These are phyloP conservation scores for Celastrina argiolus DNA, from an alignment of 2,888 invertebrate genomes.

Conservation along the genomic window DNA sequence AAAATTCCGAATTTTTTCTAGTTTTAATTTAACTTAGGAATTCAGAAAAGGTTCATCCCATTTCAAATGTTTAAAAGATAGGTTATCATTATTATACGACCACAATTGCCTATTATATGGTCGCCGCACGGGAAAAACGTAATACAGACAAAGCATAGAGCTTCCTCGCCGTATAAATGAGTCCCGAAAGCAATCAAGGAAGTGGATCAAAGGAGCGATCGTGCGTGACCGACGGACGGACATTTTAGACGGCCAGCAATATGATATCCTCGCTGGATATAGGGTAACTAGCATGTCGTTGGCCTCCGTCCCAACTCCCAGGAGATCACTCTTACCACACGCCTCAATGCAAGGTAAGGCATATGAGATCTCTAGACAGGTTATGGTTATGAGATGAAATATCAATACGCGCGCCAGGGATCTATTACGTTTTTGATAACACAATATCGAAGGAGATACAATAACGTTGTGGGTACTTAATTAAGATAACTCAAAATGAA, in stretches of 20 bases:
- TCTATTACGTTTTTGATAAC: slow-evolving; percentile 5
- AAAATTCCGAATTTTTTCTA: too few relatives aligned
- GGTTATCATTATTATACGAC: neutral
- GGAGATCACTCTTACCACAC: slow-evolving; percentile 18
- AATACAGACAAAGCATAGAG: slow-evolving; percentile 1
- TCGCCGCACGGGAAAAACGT: slow-evolving; percentile 24
- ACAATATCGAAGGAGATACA: neutral
- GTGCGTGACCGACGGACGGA: slow-evolving; percentile 33
- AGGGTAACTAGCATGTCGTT: slow-evolving; percentile 21
- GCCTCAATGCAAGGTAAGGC: slow-evolving; percentile 1
- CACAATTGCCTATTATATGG: neutral
- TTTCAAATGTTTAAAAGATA: neutral
- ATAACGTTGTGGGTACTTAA: neutral
- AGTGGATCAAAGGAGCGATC: slow-evolving; percentile 32
- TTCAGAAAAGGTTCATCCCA: too few relatives aligned
- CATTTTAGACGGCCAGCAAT: slow-evolving; percentile 21
- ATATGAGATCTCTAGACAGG: neutral
- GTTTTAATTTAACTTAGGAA: too few relatives aligned
- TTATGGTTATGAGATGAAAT: slow-evolving; percentile 11
- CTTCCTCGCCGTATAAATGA: slow-evolving; percentile 6
- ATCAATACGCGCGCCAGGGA: neutral
- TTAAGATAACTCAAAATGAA: too few relatives aligned
- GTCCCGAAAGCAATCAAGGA: slow-evolving; percentile 31
- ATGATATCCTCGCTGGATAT: slow-evolving; percentile 6
- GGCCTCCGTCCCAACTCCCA: neutral